Evolutionary conservation across 1,140 invertebrate species (phyloP), one percentile per base, ranked within the genome.

Genomic region (Drosophila obscura): DNA sequence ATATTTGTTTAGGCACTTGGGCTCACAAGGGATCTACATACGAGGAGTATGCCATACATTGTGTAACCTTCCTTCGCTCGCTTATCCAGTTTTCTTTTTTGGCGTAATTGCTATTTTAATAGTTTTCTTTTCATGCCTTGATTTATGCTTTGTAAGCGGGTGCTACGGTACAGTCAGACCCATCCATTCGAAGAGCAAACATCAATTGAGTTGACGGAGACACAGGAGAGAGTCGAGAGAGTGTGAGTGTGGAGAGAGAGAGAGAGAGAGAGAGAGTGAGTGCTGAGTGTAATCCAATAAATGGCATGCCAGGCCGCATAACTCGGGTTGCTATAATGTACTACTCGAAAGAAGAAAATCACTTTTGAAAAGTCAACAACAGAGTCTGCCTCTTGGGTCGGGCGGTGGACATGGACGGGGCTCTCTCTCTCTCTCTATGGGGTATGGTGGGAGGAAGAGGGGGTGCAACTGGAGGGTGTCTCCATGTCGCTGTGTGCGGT

Each of bases 311-410:
- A 50, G 45, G 52, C 65, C 16, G 63, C 61, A 77, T 77, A 78
- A 71, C 57, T 67, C 44, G 78, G 81, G 65, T 73, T 87, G 82
- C 73, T 85, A 87, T 87, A 87, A 87, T 87, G 76, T 87, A 77
- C 72, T 88, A 88, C 83, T 87, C 83, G 79, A 87, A 39, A 16
- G 44, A 43, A 77, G 75, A 77, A 85, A 88, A 88, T 88, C 84
- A 89, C 83, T 88, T 88, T 88, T 89, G 72, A 88, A 88, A 88
- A 88, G 83, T 88, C 84, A 88, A 88, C 83, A 88, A 83, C 79
- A 78, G 65, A 69, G 61, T 77, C 73, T 78, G 53, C 68, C 58
- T 53, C 56, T 58, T 68, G 72, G 49, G 56, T 31, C 44, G 39
- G 41, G 22, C 24, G 46, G 44, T 24, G 15, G 13, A 7, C 9